Percentiles rank a stretch among this genome's conserved stretches.
Conservation (phyloP, 2,113 vertebrate species). For the Cyprinodon variegatus region DNA sequence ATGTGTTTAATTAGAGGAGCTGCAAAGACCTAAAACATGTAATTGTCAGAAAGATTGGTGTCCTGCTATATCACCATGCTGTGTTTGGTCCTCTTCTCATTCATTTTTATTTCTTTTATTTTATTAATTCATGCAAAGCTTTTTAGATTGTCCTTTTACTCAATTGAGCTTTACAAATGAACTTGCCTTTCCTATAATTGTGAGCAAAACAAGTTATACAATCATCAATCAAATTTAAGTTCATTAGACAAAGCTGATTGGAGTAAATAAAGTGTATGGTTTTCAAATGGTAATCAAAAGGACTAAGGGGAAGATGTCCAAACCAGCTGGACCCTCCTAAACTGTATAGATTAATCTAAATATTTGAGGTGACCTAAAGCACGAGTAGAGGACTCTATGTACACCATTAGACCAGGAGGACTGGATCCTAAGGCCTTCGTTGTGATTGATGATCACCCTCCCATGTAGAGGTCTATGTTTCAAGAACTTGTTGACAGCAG, state of each 20-base stretch:
- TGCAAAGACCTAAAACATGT: conserved; percentile 56
- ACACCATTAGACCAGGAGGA: not conserved
- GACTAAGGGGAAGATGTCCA: too few species aligned
- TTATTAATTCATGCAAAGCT: too few species aligned
- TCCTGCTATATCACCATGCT: conserved; percentile 1
- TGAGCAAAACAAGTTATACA: too few species aligned
- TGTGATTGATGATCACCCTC: conserved; percentile 37
- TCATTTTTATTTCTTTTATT: too few species aligned
- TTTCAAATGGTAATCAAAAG: not conserved
- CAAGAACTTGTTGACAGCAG: conserved; percentile 51
- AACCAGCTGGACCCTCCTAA: too few species aligned
- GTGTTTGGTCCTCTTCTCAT: conserved; percentile 17
- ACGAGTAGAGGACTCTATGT: not conserved
- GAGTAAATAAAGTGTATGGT: not conserved
- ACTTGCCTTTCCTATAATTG: too few species aligned
- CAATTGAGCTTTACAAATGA: too few species aligned
- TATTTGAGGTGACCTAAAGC: conserved; percentile 4
- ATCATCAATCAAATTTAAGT: not conserved
- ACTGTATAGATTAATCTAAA: not conserved
- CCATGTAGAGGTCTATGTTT: conserved; percentile 37
- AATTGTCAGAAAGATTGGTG: conserved; percentile 38
- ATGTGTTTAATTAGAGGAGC: conserved; percentile 68
- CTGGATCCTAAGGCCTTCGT: conserved; percentile 12
- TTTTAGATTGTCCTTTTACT: too few species aligned
- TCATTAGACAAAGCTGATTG: not conserved